Conservation (phyloP, 1,140 invertebrate species). For the Adelges cooleyi region DNA sequence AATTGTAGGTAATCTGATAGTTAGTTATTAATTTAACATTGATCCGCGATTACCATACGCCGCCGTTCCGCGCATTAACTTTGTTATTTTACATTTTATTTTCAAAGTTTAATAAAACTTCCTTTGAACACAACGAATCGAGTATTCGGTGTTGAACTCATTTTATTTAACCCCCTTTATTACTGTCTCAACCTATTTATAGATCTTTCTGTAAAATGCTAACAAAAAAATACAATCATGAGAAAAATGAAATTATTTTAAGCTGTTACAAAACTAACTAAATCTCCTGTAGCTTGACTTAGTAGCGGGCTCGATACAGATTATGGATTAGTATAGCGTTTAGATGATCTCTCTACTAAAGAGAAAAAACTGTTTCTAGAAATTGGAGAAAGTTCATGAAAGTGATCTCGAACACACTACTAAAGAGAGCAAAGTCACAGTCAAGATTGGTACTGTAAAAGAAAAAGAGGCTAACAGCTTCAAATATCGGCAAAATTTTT, state of each 20-base stretch:
- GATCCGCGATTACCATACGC: too few relatives aligned
- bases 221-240: not conserved
- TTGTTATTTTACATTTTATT: too few relatives aligned
- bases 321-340: not conserved
- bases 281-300: not conserved
- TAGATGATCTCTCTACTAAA: not conserved
- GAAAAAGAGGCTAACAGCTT: not conserved
- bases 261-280: not conserved
- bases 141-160: too few relatives aligned
- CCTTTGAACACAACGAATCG: too few relatives aligned
- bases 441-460: not conserved
- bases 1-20: too few relatives aligned
- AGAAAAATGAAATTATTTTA: not conserved
- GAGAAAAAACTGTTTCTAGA: not conserved
- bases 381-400: not conserved
- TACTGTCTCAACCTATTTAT: too few relatives aligned
- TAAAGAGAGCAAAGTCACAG: not conserved
- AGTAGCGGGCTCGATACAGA: not conserved
- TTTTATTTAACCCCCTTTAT: too few relatives aligned
- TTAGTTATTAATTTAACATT: too few relatives aligned
- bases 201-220: too few relatives aligned
- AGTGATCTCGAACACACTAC: not conserved
- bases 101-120: too few relatives aligned
- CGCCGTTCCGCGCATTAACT: too few relatives aligned
- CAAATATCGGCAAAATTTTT: not conserved